These are phyloP conservation scores for Ophion ventricosus DNA, from an alignment of 2,888 invertebrate genomes.

Conservation along the genomic window DNA sequence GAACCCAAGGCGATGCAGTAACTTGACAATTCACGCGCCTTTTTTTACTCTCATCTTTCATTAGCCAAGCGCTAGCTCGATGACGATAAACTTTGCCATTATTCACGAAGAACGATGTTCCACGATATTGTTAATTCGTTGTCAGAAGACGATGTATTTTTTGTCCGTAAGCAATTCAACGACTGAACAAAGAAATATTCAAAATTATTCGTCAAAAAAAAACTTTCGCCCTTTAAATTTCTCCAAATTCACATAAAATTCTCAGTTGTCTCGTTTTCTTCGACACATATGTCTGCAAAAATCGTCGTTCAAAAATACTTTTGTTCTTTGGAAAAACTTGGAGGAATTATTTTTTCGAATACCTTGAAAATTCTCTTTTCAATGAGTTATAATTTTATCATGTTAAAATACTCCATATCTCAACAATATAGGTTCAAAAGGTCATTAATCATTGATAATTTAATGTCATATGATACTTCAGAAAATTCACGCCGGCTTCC, in stretches of 20 bases:
- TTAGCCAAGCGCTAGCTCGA: constrained; percentile 7
- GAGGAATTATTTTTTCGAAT: not conserved
- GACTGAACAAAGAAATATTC: not conserved
- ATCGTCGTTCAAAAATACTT: not conserved
- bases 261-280: not conserved
- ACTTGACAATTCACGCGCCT: constrained; percentile 13
- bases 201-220: not conserved
- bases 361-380: not conserved
- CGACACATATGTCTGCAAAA: not conserved
- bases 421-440: not conserved
- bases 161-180: not conserved
- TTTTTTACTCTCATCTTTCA: constrained; percentile 31
- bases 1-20: constrained; percentile 30
- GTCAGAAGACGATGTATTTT: constrained; percentile 13
- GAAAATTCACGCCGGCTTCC: constrained; percentile 7
- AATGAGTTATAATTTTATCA: not conserved
- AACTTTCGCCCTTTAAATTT: not conserved
- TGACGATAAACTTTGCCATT: constrained; percentile 25
- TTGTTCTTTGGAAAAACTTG: not conserved
- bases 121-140: constrained; percentile 22
- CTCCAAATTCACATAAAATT: not conserved
- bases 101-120: constrained; percentile 10
- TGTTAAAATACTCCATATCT: no score
- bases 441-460: constrained; percentile 46
- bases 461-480: constrained; percentile 22